Base-by-base conservation (phyloP, 2,888 invertebrate species). In the Sesia apiformis region DNA sequence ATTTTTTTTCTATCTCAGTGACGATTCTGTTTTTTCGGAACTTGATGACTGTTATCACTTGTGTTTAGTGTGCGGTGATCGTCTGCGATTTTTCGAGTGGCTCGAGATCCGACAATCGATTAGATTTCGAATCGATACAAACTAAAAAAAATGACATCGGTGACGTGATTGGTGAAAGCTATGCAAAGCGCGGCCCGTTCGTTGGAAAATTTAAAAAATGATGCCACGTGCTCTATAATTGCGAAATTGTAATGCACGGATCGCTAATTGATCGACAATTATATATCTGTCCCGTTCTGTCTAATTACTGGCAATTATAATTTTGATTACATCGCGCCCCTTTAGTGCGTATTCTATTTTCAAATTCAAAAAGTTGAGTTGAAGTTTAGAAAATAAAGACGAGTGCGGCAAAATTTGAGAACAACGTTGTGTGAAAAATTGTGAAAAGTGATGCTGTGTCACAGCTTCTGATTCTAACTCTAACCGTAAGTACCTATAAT, bases 11-110 rank as follows among this genome's bases (percentile, higher is more conserved):
- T 61, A 58, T 64, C 63, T 68, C 73, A 74, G 84, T 84, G 84
- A 84, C 84, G 79, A 76, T 79, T 78, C 76, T 62, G 78, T 86
- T 87, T 87, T 87, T 86, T 84, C 76, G 75, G 74, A 78, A 75
- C 72, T 73, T 79, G 84, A 88, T 86, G 81, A 87, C 84, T 86
- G 78, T 85, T 84, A 86, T 85, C 85, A 80, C 70, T 79, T 69
- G 78, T 70, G 81, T 79, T 78, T 84, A 76, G 84, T 81, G 82
- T 69, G 74, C 71, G 67, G 76, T 74, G 84, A 74, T 73, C 78
- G 80, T 63, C 71, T 66, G 82, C 77, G 81, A 77, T 79, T 76
- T 69, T 5, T 6, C 39, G 4, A 23, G 38, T 39, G 50, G 38
- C 5, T 46, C 57, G 61, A 58, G 59, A 65, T 64, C 5, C 7